Base-by-base conservation (phyloP, 1,140 invertebrate species). In the Caenorhabditis tropicalis region DNA sequence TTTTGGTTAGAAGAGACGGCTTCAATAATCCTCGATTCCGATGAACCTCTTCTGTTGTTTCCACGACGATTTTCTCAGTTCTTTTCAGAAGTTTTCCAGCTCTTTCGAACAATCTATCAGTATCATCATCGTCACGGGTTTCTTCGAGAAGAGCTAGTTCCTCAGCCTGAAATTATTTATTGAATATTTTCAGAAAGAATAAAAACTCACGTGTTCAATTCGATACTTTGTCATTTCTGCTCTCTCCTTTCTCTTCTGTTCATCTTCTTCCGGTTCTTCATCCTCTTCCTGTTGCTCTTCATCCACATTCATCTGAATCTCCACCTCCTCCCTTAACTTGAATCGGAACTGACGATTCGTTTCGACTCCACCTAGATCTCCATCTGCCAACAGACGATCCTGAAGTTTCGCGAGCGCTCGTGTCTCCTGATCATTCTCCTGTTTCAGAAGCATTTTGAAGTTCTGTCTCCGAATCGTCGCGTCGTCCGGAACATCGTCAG, bases 301-400 rank as follows among this genome's bases (percentile, higher is more conserved):
- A 33, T 82, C 79, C 0, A 36, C 79, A 15, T 82, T 48, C 15
- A 19, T 29, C 4, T 15, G 31, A 29, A 84, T 43, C 74, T 86
- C 84, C 2, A 60, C 56, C 16, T 86, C 84, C 49, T 86, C 86
- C 24, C 86, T 49, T 12, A 86, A 48, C 15, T 83, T 85, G 74
- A 86, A 87, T 19, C 86, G 84, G 83, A 86, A 86, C 19, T 53
- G 53, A 29, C 86, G 36, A 60, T 86, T 85, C 39, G 86, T 86
- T 56, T 85, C 80, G 9, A 82, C 84, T 10, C 84, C 84, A 24
- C 33, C 65, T 16, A 85, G 21, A 53, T 85, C 84, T 6, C 80
- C 84, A 29, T 82, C 84, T 29, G 80, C 79, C 19, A 85, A 39
- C 12, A 81, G 46, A 19, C 79, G 33, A 7, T 87, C 86, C 29